phyloP scores from a whole-genome alignment of 2,113 vertebrate species.

The Ardeotis arabs region DNA sequence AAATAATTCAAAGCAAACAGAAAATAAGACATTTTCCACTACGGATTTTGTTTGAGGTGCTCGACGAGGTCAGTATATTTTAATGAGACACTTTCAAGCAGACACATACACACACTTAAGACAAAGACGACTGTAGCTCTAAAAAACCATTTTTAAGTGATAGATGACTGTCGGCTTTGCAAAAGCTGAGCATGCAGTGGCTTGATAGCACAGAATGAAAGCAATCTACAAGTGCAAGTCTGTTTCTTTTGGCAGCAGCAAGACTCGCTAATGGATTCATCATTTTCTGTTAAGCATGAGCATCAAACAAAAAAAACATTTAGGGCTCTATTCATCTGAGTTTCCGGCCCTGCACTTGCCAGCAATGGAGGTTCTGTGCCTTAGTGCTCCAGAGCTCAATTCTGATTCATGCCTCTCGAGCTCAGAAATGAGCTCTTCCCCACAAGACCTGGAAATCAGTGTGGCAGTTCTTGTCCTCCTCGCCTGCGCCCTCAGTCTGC shows the following conservation, averaged over 20 bases:
- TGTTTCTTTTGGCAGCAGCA: constrained; percentile 80
- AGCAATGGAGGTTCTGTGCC: constrained; percentile 52
- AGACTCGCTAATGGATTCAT: constrained; percentile 76
- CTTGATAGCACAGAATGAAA: constrained; percentile 75
- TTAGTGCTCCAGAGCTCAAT: constrained; percentile 45
- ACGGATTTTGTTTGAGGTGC: constrained; percentile 47
- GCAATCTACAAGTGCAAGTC: constrained; percentile 75
- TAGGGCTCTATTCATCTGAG: constrained; percentile 70
- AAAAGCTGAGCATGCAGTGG: constrained; percentile 64
- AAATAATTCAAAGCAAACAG: constrained; percentile 71
- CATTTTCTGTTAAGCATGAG: constrained; percentile 73
- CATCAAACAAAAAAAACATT: constrained; percentile 75
- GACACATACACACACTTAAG: constrained; percentile 49
- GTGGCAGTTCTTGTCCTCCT: background rate
- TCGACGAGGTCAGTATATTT: constrained; percentile 51
- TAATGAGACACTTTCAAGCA: constrained; percentile 54
- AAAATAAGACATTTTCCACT: constrained; percentile 60
- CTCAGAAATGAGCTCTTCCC: background rate
- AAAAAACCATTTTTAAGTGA: constrained; percentile 63
- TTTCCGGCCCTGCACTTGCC: constrained; percentile 70
- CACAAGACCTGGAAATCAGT: background rate
- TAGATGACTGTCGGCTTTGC: constrained; percentile 64
- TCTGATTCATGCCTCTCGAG: constrained; percentile 25
- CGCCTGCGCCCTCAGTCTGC: background rate
- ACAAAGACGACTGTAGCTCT: constrained; percentile 59